Percentiles rank a stretch among this genome's conserved stretches.
Evolutionary conservation across 2,113 vertebrate genomes (phyloP).

Genomic region (Centropus bengalensis): DNA sequence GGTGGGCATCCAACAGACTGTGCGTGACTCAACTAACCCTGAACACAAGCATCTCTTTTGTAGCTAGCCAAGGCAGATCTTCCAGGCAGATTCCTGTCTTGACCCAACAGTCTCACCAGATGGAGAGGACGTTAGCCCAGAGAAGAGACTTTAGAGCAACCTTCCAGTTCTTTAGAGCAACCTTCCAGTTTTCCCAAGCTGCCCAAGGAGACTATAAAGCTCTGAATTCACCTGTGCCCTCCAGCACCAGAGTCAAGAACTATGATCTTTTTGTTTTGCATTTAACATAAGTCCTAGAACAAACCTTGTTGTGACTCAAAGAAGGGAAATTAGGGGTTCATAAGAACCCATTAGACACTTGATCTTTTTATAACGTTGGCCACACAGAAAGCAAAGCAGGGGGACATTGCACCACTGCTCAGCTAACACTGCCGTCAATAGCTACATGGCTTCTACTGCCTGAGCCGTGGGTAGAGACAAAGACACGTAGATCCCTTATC

Average conservation of each 20-base stretch:
- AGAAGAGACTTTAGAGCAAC: no score
- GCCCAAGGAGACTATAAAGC: not conserved
- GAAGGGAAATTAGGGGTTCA: no score
- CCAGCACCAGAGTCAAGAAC: not conserved
- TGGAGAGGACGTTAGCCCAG: no score
- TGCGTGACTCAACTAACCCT: no score
- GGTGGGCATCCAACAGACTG: no score
- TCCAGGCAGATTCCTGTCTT: no score
- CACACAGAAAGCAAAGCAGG: not conserved
- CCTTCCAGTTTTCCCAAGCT: conserved; percentile 18
- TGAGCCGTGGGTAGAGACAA: not conserved
- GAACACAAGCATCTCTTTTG: no score
- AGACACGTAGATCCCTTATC: not conserved
- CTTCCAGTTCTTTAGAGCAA: no score
- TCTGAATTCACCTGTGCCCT: not conserved
- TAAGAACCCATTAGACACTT: not conserved
- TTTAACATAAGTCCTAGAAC: not conserved
- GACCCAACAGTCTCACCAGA: no score
- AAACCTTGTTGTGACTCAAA: not conserved
- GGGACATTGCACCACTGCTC: not conserved
- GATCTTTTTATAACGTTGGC: not conserved
- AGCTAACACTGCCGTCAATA: not conserved
- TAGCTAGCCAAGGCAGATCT: no score
- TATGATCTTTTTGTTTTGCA: not conserved
- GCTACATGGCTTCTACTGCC: not conserved